Percentiles rank a stretch among this genome's conserved stretches.
These are phyloP conservation scores for Porites australiensis DNA, from an alignment of 64 coral and sea anemone genomes.

Conservation along the genomic window DNA sequence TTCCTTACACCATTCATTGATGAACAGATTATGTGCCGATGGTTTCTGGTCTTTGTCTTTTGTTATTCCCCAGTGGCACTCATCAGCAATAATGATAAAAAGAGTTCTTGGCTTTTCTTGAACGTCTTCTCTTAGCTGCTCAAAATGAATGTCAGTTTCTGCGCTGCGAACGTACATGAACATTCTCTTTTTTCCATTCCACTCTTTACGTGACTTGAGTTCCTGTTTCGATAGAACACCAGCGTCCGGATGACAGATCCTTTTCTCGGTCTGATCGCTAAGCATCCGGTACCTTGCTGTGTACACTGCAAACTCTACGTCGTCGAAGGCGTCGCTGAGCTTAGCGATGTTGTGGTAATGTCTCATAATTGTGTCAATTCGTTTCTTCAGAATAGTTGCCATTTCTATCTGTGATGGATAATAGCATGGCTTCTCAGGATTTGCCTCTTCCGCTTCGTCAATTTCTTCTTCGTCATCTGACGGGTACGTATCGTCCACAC, in stretches of 20 bases:
- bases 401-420: slow-evolving; percentile 77
- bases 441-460: neutral
- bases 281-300: slow-evolving; percentile 76
- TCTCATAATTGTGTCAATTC: slow-evolving; percentile 58
- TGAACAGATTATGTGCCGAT: slow-evolving; percentile 60
- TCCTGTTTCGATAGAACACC: slow-evolving; percentile 62
- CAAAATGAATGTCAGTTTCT: slow-evolving; percentile 43
- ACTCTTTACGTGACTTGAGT: neutral
- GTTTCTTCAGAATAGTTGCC: slow-evolving; percentile 55
- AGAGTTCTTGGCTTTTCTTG: slow-evolving; percentile 43
- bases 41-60: slow-evolving; percentile 53
- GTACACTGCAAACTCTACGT: slow-evolving; percentile 69
- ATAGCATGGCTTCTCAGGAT: slow-evolving; percentile 56
- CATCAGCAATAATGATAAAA: slow-evolving; percentile 70
- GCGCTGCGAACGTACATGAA: slow-evolving; percentile 74
- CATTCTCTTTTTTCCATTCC: slow-evolving; percentile 31
- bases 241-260: slow-evolving; percentile 63
- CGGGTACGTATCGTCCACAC: neutral
- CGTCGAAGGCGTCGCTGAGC: slow-evolving; percentile 51
- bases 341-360: slow-evolving; percentile 55
- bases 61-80: slow-evolving; percentile 81
- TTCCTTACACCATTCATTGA: slow-evolving; percentile 55
- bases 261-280: slow-evolving; percentile 74
- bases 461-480: slow-evolving; percentile 33
- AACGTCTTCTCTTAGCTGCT: slow-evolving; percentile 35